phyloP scores from a whole-genome alignment of 2,888 invertebrate species.

The Eilema depressum region DNA sequence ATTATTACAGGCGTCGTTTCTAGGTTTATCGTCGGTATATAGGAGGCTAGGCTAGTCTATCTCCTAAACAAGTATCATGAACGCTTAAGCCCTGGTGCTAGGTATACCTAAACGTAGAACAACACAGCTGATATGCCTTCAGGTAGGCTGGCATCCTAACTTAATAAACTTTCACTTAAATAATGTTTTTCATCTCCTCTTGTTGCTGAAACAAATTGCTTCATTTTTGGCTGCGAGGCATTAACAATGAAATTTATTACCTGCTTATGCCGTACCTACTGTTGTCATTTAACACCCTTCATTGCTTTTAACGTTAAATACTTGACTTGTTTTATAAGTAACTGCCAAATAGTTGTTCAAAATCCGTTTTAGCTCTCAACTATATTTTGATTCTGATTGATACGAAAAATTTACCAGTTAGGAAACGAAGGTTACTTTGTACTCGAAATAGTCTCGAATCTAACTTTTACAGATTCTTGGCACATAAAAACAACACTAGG shows the following conservation, averaged over 20 bases:
- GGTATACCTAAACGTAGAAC: background rate
- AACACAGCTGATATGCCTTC: constrained; percentile 33
- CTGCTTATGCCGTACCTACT: constrained; percentile 66
- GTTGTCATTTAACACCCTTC: constrained; percentile 62
- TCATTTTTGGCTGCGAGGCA: constrained; percentile 77
- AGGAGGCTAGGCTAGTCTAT: too few species aligned
- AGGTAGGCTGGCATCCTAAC: constrained; percentile 51
- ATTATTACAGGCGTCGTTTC: too few species aligned
- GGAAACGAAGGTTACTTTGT: too few species aligned
- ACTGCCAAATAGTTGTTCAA: background rate
- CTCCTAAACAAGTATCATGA: too few species aligned
- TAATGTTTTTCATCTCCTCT: constrained; percentile 84
- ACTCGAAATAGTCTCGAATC: background rate
- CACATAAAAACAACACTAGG: too few species aligned
- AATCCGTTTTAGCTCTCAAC: background rate
- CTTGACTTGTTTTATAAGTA: constrained; percentile 9
- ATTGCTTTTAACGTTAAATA: constrained; percentile 31
- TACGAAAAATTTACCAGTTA: background rate
- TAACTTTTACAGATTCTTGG: background rate
- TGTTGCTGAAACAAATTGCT: constrained; percentile 81
- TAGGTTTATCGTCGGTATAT: too few species aligned
- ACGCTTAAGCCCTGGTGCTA: background rate
- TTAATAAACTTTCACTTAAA: constrained; percentile 78
- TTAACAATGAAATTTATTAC: constrained; percentile 80
- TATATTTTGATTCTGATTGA: background rate